Evolutionary conservation across 2,113 vertebrate genomes (phyloP).

Genomic region (Casuarius casuarius): DNA sequence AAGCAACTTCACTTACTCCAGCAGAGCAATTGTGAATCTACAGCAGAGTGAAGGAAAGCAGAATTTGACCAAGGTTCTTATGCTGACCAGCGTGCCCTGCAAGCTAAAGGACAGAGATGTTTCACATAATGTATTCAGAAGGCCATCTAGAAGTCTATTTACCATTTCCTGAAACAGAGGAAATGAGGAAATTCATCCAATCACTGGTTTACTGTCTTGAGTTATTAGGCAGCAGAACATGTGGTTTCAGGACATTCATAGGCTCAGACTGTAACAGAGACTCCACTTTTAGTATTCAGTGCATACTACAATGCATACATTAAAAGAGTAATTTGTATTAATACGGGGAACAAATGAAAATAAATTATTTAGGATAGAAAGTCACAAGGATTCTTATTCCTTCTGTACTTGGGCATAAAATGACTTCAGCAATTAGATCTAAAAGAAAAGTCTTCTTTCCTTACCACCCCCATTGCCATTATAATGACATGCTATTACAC

Average conservation of each 20-base stretch:
- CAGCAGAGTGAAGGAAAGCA: not conserved
- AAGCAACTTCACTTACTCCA: not conserved
- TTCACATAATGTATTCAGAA: not conserved
- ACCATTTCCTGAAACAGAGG: not conserved
- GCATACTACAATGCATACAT: not conserved
- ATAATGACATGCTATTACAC: not conserved
- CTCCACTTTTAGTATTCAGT: not conserved
- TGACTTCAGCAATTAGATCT: not conserved
- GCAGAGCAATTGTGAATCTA: not conserved
- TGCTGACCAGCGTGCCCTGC: not conserved
- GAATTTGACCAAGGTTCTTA: not conserved
- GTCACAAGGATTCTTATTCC: not conserved
- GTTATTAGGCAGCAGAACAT: not conserved
- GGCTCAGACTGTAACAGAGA: not conserved
- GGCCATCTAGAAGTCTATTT: not conserved
- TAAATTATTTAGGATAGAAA: not conserved
- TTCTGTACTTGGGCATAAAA: not conserved
- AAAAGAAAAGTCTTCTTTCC: not conserved
- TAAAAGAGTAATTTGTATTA: not conserved
- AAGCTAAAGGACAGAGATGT: not conserved
- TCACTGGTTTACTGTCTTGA: not conserved
- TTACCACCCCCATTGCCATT: not conserved
- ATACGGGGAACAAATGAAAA: not conserved
- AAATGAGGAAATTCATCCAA: not conserved
- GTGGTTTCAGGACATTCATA: not conserved